phyloP scores from a whole-genome alignment of 2,113 vertebrate genomes.

The Tachysurus fulvidraco region DNA sequence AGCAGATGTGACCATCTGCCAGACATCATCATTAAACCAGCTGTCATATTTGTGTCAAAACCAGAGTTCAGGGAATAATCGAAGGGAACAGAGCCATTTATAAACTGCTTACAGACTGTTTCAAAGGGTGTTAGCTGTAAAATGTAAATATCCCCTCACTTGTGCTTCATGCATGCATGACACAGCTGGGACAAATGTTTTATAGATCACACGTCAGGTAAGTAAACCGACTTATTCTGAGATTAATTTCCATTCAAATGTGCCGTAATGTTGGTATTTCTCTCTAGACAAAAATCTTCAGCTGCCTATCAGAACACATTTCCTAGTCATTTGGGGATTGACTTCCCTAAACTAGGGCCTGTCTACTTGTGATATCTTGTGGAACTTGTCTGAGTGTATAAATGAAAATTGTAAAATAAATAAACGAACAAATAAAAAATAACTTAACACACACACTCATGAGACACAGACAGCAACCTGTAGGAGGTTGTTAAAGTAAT shows the following conservation, averaged over 20 bases:
- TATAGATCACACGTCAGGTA: constrained; percentile 80
- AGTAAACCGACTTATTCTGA: constrained; percentile 75
- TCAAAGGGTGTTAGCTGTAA: constrained; percentile 78
- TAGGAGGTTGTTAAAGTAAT: constrained; percentile 61
- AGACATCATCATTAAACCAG: constrained; percentile 75
- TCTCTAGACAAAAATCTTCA: constrained; percentile 66
- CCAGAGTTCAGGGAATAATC: constrained; percentile 82
- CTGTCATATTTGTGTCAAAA: constrained; percentile 81
- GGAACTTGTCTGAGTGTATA: constrained; percentile 77
- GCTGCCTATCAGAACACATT: constrained; percentile 72
- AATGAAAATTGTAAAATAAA: constrained; percentile 55
- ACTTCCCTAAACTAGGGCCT: constrained; percentile 69
- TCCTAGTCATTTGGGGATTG: constrained; percentile 70
- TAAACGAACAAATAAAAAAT: background rate
- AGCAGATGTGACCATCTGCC: constrained; percentile 73
- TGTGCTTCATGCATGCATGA: constrained; percentile 78
- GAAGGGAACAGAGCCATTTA: constrained; percentile 84
- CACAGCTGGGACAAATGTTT: constrained; percentile 76
- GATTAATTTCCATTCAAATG: constrained; percentile 75
- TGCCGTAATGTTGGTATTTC: constrained; percentile 77
- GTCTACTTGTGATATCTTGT: constrained; percentile 78
- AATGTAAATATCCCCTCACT: constrained; percentile 78
- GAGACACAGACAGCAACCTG: constrained; percentile 67
- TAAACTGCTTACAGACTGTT: constrained; percentile 83
- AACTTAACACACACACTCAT: constrained; percentile 51